Conservation (phyloP, 1,140 invertebrate species). For the Scaptomyza hsui region DNA sequence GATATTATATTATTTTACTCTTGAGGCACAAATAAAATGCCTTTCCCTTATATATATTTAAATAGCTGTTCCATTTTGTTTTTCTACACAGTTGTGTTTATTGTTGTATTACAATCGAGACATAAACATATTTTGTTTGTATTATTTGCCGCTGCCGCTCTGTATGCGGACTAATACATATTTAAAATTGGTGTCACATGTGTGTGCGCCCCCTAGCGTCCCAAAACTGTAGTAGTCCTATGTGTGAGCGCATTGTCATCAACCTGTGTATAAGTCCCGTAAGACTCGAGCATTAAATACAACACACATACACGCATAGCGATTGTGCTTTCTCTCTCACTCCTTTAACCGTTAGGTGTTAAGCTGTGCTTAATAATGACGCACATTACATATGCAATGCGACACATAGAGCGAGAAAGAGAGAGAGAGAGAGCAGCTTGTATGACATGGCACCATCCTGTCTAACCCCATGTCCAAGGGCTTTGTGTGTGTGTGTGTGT, state of each 20-base stretch:
- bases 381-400: slow-evolving; percentile 70
- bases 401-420: slow-evolving; percentile 4
- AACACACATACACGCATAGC: slow-evolving; percentile 2
- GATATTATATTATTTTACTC: background rate
- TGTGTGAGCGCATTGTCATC: slow-evolving; percentile 39
- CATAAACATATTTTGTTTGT: slow-evolving; percentile 8
- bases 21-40: background rate
- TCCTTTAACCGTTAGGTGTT: slow-evolving; percentile 37
- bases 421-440: no score
- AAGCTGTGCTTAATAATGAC: slow-evolving; percentile 70
- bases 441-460: slow-evolving; percentile 6
- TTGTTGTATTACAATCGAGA: slow-evolving; percentile 13
- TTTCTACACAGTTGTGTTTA: background rate
- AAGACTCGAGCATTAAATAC: slow-evolving; percentile 62
- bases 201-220: slow-evolving; percentile 13
- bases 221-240: slow-evolving; percentile 14
- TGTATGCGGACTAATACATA: slow-evolving; percentile 19
- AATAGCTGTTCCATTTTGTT: slow-evolving; percentile 19
- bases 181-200: slow-evolving; percentile 26
- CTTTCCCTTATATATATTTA: background rate
- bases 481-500: background rate
- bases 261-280: slow-evolving; percentile 50
- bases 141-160: background rate
- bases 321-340: background rate
- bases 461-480: slow-evolving; percentile 15